Base-by-base conservation (phyloP, 2,888 invertebrate species). In the Ennomos quercinarius region DNA sequence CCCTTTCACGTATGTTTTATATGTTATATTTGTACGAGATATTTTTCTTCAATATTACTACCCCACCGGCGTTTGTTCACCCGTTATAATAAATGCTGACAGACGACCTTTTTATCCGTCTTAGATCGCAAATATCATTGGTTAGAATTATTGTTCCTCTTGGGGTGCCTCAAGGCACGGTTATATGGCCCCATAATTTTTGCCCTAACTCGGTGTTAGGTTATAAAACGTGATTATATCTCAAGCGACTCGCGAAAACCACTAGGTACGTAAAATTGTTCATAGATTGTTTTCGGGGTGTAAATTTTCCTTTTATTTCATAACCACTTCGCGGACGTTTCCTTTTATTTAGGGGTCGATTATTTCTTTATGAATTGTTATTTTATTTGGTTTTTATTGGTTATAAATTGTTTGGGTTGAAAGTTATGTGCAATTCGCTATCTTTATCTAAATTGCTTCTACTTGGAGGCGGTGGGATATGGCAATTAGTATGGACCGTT, bases 221-320 rank as follows among this genome's bases (percentile, higher is more conserved):
- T 86, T 87, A 90, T 92, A 92, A 92, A 91, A 83, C 78, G 84
- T 79, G 92, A 91, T 92, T 83, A 87, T 89, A 91, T 92, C 91
- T 87, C 68, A 74, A 87, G 84, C 78, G 83, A 85, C 86, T 87
- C 78, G 88, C 81, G 87, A 88, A 89, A 89, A 81, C 84, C 80
- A 77, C 78, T 83, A 80, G 81, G 80, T 83, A 79, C 78, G 82
- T 84, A 83, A 89, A 88, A 86, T 83, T 83, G 80, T 74, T 71
- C 66, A 78, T 89, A 86, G 87, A 91, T 89, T 91, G 82, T 89
- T 87, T 83, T 80, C 75, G 71, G 83, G 81, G 82, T 78, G 81
- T 81, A 83, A 82, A 85, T 78, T 81, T 76, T 68, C 62, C 67
- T 80, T 83, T 84, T 83, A 81, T 85, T 86, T 81, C 76, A 81